Conservation (phyloP, 2,113 vertebrate species). For the Dicerorhinus sumatrensis region DNA sequence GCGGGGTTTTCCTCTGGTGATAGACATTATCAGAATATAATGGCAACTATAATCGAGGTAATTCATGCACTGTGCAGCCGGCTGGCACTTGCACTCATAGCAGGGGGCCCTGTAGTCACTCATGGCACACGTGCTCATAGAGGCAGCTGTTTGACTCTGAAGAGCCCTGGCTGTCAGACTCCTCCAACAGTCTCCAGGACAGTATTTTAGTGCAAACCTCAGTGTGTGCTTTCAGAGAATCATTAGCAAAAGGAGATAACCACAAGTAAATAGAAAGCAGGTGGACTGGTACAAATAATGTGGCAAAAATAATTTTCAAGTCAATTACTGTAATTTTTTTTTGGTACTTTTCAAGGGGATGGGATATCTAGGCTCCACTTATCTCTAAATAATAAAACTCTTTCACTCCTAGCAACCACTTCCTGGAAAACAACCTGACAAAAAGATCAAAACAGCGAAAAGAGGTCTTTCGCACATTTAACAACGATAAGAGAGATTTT, state of each 20-base stretch:
- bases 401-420: constrained; percentile 71
- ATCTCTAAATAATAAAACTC: constrained; percentile 75
- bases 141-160: constrained; percentile 26
- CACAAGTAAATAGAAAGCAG: constrained; percentile 65
- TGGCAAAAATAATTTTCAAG: constrained; percentile 48
- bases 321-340: constrained; percentile 15
- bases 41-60: background rate
- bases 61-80: background rate
- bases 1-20: background rate
- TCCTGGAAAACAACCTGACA: constrained; percentile 70
- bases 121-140: background rate
- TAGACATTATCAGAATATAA: constrained; percentile 16
- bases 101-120: background rate
- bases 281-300: constrained; percentile 7
- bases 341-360: constrained; percentile 35
- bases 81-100: background rate
- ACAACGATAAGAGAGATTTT: constrained; percentile 64
- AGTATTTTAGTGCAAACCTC: background rate
- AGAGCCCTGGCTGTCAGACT: background rate
- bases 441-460: constrained; percentile 66
- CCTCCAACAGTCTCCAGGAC: background rate
- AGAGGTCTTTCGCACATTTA: constrained; percentile 58
- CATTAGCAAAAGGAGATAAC: constrained; percentile 67
- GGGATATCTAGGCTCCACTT: constrained; percentile 50
- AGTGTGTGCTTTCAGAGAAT: constrained; percentile 57